These are phyloP conservation scores for Manis pentadactyla DNA, from an alignment of 2,797 vertebrate genomes.

Conservation along the genomic window DNA sequence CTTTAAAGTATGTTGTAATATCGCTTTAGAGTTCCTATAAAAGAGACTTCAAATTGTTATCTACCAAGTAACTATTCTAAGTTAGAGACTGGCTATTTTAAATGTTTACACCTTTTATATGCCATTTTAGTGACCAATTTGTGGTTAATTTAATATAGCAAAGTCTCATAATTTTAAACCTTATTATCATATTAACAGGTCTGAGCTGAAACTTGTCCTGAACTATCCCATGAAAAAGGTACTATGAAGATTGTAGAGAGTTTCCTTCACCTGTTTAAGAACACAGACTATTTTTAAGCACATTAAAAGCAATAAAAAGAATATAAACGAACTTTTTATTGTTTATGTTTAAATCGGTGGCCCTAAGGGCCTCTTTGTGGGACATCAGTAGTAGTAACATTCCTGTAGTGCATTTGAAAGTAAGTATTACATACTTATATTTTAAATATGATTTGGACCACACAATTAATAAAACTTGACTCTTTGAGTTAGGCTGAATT, in stretches of 20 bases:
- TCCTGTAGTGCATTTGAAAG: neutral
- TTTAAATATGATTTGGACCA: constrained; percentile 32
- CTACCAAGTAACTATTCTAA: constrained; percentile 26
- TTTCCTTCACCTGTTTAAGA: constrained; percentile 5
- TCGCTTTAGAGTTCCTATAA: neutral
- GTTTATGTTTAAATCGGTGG: constrained; percentile 9
- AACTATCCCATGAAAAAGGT: neutral
- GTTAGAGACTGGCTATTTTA: neutral
- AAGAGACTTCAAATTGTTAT: constrained; percentile 41
- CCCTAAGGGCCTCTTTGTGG: neutral
- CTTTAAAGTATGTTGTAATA: neutral
- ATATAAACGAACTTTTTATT: constrained; percentile 1
- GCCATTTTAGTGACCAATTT: neutral
- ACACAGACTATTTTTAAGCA: constrained; percentile 16
- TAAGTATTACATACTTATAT: neutral
- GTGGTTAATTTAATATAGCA: neutral
- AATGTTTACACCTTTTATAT: constrained; percentile 22
- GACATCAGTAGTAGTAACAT: neutral
- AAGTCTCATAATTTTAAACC: constrained; percentile 43
- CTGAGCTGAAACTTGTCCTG: neutral
- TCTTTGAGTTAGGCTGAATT: constrained; percentile 16
- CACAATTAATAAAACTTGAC: constrained; percentile 32
- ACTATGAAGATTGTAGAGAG: neutral
- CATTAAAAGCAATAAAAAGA: neutral
- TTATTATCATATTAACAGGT: neutral